Evolutionary conservation across 2,113 vertebrate genomes (phyloP), one percentile per base, ranked within the genome.

Genomic region (Onychorhynchus coronatus): DNA sequence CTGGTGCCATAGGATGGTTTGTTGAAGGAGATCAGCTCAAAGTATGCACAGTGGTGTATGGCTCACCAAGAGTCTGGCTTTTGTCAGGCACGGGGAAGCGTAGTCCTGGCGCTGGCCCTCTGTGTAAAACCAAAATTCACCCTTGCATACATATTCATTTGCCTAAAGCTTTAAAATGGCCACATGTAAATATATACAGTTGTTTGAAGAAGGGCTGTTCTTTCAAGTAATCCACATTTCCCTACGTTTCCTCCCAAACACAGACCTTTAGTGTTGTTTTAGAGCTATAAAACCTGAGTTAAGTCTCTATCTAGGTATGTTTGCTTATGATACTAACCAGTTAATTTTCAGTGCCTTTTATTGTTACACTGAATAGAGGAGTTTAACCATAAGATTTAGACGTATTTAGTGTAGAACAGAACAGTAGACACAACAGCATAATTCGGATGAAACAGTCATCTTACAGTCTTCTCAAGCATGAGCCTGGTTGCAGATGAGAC

Each of bases 141-240:
- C 62, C 52, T 67, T 93, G 61, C 52, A 27, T 53, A 28, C 6
- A 30, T 87, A 70, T 31, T 79, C 16, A 50, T 95, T 95, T 96
- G 27, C 66, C 87, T 72, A 89, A 91, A 95, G 86, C 49, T 56
- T 80, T 61, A 86, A 93, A 93, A 52, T 46, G 70, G 11, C 91
- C 85, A 85, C 55, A 50, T 3, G 8, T 78, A 88, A 92, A 89
- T 94, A 50, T 5, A 46, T 24, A 30, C 3, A 24, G 22, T 44
- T 89, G 19, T 67, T 56, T 47, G 9, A 62, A 68, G 71, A 41
- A 83, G 10, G 17, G 13, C 31, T 95, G 11, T 47, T 83, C n/a
- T 88, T 91, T 62, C 37, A 53, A 2, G 41, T 77, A 72, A 62
- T 68, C 39, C 23, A 49, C 8, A 41, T 84, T 93, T 93, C 14